Conservation (phyloP, 1,140 invertebrate species). For the Apis dorsata region DNA sequence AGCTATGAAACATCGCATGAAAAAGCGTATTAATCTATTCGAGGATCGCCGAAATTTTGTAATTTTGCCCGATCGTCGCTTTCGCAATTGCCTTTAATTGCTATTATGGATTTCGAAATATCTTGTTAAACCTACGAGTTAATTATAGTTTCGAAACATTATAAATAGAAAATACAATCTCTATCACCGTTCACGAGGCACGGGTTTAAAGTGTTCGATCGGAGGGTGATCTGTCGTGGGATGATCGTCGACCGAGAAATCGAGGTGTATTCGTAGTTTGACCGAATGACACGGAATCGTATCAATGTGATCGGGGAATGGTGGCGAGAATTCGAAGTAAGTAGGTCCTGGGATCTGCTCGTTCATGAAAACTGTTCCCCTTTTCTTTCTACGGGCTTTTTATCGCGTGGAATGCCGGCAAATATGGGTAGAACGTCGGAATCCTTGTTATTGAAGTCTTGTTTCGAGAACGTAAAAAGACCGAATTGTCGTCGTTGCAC, state of each 20-base stretch:
- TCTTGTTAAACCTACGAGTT: background rate
- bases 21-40: background rate
- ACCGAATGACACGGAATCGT: conserved; percentile 43
- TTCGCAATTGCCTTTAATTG: background rate
- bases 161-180: background rate
- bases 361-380: conserved; percentile 27
- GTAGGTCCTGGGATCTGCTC: conserved; percentile 24
- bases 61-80: background rate
- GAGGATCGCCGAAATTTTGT: background rate
- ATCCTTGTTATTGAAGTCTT: background rate
- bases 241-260: conserved; percentile 38
- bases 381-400: background rate
- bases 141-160: background rate
- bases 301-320: conserved; percentile 2
- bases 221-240: background rate
- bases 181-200: background rate
- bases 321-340: conserved; percentile 26
- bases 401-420: background rate
- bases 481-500: background rate
- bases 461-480: background rate
- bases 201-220: background rate
- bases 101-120: background rate
- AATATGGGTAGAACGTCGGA: background rate
- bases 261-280: background rate
- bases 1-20: too few species aligned